Base-by-base conservation (phyloP, 2,888 invertebrate genomes). In the Hirudinaria manillensis region DNA sequence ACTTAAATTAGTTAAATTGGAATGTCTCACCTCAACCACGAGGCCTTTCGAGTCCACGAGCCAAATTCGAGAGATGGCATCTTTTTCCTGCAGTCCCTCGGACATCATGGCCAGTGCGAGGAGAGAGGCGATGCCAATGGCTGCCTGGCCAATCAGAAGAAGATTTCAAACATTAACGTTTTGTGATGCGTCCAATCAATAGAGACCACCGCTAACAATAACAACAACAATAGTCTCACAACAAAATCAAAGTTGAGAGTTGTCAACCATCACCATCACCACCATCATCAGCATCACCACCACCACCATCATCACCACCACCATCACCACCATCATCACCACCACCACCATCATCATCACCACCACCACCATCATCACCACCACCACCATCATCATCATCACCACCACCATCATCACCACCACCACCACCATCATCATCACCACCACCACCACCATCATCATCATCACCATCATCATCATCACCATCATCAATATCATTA, bases 21-120 rank as follows among this genome's bases (percentile, higher is more conserved):
- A 45, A 16, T 10, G n/a, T 7, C 72, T 0, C 6, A 84, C 86
- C 81, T 91, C 92, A 0, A 94, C 94, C 83, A 84, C 81, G 10
- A 99, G 89, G 0, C 99, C 99, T 82, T 92, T 93, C 56, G 94
- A 94, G 87, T 99, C 98, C 71, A 97, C 92, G 90, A 99, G 89
- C 92, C 92, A 99, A 82, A 99, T 93, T 82, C 90, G 91, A 0
- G 85, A 85, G 76, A 89, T 89, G 0, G 98, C 98, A 7, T 92
- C 91, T 29, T 89, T 89, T 29, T 90, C 89, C 0, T 89, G 83
- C 0, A 90, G 86, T 6, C 97, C 94, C 29, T 84, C 84, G 34
- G 89, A 89, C 81, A 79, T 75, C 94, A 99, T 94, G 7, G 96
- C 94, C 91, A 93, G 92, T 27, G 93, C 91, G 82, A 95, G 91